Conservation (phyloP, 2,113 vertebrate genomes). For the Scopus umbretta region DNA sequence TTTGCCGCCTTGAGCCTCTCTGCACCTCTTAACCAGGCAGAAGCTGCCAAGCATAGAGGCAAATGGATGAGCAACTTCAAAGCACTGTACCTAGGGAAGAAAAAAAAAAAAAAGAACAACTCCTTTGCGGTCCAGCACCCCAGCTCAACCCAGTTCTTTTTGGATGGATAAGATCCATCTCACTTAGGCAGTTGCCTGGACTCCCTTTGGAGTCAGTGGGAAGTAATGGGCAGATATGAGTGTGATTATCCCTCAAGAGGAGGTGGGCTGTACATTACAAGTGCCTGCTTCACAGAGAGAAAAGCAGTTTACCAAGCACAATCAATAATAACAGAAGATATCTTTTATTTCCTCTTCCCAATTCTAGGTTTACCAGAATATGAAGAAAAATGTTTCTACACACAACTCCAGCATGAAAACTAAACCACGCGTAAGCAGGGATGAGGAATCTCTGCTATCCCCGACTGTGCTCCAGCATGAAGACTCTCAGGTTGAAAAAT, state of each 20-base stretch:
- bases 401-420: not conserved
- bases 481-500: slow-evolving; percentile 19
- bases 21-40: not conserved
- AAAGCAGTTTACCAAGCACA: not conserved
- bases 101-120: not conserved
- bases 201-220: not conserved
- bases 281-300: not conserved
- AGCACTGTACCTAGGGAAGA: not conserved
- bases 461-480: not conserved
- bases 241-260: not conserved
- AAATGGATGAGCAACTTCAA: not conserved
- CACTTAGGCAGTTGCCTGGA: not conserved
- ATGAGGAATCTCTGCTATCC: not conserved
- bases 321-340: not conserved
- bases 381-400: not conserved
- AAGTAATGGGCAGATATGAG: not conserved
- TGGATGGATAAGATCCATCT: not conserved
- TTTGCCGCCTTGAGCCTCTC: not conserved
- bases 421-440: not conserved
- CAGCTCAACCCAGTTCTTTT: not conserved
- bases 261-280: not conserved
- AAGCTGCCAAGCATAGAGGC: not conserved
- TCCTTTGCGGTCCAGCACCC: not conserved
- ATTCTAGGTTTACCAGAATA: slow-evolving; percentile 64
- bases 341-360: not conserved